Conservation (phyloP, 2,797 vertebrate species). For the Sebastes vulpes region DNA sequence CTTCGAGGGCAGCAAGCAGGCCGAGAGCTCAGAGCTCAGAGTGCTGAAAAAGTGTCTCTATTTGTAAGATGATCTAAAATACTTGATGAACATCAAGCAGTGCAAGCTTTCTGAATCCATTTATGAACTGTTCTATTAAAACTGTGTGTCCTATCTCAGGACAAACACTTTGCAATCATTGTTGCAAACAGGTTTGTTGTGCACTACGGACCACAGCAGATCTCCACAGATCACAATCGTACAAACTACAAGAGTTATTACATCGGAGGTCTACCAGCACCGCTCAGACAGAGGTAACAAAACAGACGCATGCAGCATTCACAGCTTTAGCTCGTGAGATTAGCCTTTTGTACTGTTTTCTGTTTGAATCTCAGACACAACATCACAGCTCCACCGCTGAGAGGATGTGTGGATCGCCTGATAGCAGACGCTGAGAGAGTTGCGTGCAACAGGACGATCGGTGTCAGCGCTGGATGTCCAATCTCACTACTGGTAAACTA, state of each 20-base stretch:
- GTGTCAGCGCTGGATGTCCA: constrained; percentile 66
- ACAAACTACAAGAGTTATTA: constrained; percentile 77
- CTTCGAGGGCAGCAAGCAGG: constrained; percentile 39
- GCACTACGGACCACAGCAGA: background rate
- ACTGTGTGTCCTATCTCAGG: constrained; percentile 9
- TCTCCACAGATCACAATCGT: constrained; percentile 27
- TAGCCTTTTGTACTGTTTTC: background rate
- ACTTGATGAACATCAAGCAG: background rate
- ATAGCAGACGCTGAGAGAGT: background rate
- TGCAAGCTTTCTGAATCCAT: background rate
- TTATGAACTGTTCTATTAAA: background rate
- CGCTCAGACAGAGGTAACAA: constrained; percentile 85
- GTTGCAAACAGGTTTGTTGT: constrained; percentile 20
- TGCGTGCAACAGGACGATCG: constrained; percentile 44
- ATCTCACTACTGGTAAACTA: constrained; percentile 59
- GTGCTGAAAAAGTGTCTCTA: constrained; percentile 57
- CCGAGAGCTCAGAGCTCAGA: constrained; percentile 29
- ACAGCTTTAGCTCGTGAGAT: background rate
- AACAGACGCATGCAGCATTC: constrained; percentile 28
- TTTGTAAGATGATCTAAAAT: constrained; percentile 53
- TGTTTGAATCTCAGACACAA: constrained; percentile 63
- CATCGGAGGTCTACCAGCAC: constrained; percentile 88
- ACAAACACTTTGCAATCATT: background rate
- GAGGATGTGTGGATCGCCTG: constrained; percentile 65
- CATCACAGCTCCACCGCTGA: constrained; percentile 59